These are phyloP conservation scores for Lophura nycthemera DNA, from an alignment of 2,113 vertebrate species.

Conservation along the genomic window DNA sequence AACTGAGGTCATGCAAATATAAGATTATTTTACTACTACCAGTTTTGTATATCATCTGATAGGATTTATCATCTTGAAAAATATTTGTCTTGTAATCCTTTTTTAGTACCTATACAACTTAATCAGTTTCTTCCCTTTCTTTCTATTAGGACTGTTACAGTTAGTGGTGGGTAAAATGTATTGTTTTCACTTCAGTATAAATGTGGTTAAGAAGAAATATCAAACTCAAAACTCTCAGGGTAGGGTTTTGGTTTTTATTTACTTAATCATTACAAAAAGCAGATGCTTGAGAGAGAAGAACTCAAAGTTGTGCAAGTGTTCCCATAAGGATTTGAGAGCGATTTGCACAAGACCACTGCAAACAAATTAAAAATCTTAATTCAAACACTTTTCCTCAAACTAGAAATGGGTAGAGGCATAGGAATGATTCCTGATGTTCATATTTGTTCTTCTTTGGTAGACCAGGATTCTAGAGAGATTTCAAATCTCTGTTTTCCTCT, in stretches of 20 bases:
- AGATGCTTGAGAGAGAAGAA: background rate
- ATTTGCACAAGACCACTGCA: background rate
- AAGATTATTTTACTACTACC: background rate
- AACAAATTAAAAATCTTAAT: background rate
- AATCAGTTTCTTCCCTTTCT: background rate
- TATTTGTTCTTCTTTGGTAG: background rate
- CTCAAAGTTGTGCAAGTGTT: background rate
- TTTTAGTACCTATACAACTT: rapidly evolving
- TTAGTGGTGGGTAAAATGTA: background rate
- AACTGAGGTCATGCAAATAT: background rate
- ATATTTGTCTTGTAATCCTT: background rate
- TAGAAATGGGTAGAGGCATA: background rate
- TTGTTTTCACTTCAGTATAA: background rate
- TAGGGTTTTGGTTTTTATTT: background rate
- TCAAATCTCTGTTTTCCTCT: background rate
- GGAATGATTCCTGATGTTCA: background rate
- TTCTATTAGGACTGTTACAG: background rate
- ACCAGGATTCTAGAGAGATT: background rate
- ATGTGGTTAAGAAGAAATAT: background rate
- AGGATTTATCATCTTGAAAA: background rate
- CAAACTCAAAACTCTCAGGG: background rate
- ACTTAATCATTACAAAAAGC: background rate
- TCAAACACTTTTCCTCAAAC: background rate
- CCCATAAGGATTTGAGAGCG: background rate
- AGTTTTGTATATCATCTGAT: background rate